Evolutionary conservation across 2,888 invertebrate species (phyloP), one percentile per base, ranked within the genome.

Genomic region (Drosophila borealis): DNA sequence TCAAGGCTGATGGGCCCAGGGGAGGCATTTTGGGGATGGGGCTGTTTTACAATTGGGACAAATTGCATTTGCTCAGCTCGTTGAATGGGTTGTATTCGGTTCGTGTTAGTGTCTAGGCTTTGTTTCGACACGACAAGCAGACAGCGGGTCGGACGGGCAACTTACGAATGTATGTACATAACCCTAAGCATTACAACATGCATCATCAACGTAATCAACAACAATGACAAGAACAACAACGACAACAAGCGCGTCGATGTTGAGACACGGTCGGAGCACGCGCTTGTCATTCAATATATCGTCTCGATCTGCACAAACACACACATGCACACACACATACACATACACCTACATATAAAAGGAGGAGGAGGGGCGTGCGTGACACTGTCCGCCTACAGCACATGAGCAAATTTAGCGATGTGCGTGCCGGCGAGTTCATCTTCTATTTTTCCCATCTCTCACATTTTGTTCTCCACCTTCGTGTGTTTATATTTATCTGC

Each of bases 61-160:
- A 91, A 91, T 91, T 91, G 90, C 83, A 90, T 88, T 90, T 85
- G 84, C 86, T 80, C 70, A 64, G 81, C 83, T 74, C 69, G 74
- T 46, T 69, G 75, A 61, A 59, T 51, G 75, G 37, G 49, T 55
- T 71, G 76, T 63, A 49, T 69, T 57, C 49, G 29, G 65, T 46
- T 66, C 67, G 54, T 78, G 79, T 68, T 54, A 69, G 69, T 78
- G 78, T 62, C 61, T 66, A 39, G 21, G 78, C 73, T 54, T 65
- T 77, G 77, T 60, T 60, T 65, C 49, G 45, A 50, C 61, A 56
- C 34, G 44, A 45, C 37, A 44, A 29, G 34, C 53, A 9, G 37
- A 17, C 13, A 13, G 46, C 5, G 9, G 29, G n/a, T 51, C 13
- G 13, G 17, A 4, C 42, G 56, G 64, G 53, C 75, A 83, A 88